Evolutionary conservation across 2,888 invertebrate genomes (phyloP).

Genomic region (Scaptomyza cyrtandrae): DNA sequence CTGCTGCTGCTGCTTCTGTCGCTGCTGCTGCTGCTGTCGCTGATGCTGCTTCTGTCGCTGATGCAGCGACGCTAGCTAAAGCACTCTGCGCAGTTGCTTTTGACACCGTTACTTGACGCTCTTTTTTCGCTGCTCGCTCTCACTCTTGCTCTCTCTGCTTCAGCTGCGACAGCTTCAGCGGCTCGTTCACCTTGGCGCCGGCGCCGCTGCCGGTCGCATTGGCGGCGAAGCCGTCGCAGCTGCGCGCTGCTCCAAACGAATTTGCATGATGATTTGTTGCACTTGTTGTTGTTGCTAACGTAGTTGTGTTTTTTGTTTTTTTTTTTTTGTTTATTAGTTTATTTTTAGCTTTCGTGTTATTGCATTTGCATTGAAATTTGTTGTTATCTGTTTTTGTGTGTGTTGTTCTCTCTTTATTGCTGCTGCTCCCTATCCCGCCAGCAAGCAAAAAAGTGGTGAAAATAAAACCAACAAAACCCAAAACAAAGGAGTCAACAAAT

Average conservation of each 20-base stretch:
- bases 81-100: conserved; percentile 50
- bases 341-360: conserved; percentile 22
- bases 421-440: background rate
- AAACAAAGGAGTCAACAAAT: background rate
- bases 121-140: conserved; percentile 4
- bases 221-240: conserved; percentile 60
- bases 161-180: conserved; percentile 28
- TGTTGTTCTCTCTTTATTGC: conserved; percentile 4
- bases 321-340: conserved; percentile 21
- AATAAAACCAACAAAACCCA: background rate
- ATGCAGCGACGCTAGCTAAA: conserved; percentile 55
- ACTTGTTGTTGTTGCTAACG: background rate
- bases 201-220: conserved; percentile 43
- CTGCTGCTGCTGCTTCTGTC: conserved; percentile 47
- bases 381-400: background rate
- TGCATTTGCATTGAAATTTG: conserved; percentile 10
- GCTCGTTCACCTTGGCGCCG: conserved; percentile 73
- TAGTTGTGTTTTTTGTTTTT: conserved; percentile 15
- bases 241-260: conserved; percentile 64
- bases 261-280: conserved; percentile 49
- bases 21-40: conserved; percentile 49
- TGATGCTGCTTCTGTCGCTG: conserved; percentile 48
- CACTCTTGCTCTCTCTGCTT: background rate
- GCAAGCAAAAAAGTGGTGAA: background rate
- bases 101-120: conserved; percentile 23